A percentile compares a stretch with the other conserved stretches of the same genome.
Evolutionary conservation across 2,113 vertebrate genomes (phyloP).

Genomic region (Zosterops borbonicus): DNA sequence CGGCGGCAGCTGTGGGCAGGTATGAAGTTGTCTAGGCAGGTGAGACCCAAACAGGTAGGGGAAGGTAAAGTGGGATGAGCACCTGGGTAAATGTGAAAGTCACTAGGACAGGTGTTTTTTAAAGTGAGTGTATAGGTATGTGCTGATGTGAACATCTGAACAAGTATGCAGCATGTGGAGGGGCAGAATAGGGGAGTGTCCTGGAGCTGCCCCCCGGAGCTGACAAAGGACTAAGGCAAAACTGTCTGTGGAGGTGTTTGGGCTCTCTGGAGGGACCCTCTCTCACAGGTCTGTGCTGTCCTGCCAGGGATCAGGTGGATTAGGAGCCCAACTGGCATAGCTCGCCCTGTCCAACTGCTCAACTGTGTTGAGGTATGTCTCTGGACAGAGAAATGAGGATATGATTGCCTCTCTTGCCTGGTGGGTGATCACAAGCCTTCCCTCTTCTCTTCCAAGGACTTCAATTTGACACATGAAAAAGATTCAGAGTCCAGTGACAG

Average conservation of each 20-base stretch:
- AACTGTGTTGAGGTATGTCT: not conserved
- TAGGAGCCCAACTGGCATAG: not conserved
- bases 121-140: not conserved
- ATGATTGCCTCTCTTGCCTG: not conserved
- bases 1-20: not conserved
- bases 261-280: not conserved
- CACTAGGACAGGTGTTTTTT: not conserved
- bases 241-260: not conserved
- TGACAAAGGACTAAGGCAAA: not conserved
- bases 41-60: not conserved
- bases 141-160: not conserved
- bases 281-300: not conserved
- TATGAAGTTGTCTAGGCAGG: not conserved
- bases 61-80: not conserved
- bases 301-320: not conserved
- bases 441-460: slow-evolving; percentile 54
- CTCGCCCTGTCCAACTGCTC: not conserved
- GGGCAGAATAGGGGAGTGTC: not conserved
- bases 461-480: slow-evolving; percentile 52
- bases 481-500: slow-evolving; percentile 3
- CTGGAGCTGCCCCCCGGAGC: not conserved
- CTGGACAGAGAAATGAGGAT: not conserved
- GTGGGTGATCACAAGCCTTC: not conserved
- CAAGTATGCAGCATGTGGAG: not conserved
- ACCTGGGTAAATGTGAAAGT: not conserved